These are phyloP conservation scores for Sinentomon sp. DNA, from an alignment of 2,888 invertebrate species.

Conservation along the genomic window DNA sequence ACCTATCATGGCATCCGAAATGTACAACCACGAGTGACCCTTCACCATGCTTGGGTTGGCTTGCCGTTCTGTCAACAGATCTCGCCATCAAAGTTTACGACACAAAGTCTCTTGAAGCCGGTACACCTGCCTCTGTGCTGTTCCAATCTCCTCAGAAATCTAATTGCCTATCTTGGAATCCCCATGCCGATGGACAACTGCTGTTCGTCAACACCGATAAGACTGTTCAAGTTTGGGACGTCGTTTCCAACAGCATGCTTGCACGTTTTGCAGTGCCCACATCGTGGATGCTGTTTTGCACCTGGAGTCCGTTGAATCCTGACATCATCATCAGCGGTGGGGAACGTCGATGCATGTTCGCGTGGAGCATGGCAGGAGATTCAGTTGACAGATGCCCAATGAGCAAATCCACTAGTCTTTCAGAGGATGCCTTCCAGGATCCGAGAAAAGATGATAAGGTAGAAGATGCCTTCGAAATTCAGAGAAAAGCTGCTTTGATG, in stretches of 20 bases:
- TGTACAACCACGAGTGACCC: too few relatives aligned
- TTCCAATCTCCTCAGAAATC: too few relatives aligned
- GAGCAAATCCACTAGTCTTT: too few relatives aligned
- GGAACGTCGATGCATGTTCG: constrained; percentile 30
- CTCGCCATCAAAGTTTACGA: constrained; percentile 26
- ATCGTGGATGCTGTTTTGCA: constrained; percentile 26
- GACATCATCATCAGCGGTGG: constrained; percentile 34
- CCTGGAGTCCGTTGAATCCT: constrained; percentile 34
- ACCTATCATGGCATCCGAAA: too few relatives aligned
- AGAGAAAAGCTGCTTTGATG: too few relatives aligned
- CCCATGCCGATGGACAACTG: constrained; percentile 31
- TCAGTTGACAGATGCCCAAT: too few relatives aligned
- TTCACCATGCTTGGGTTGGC: constrained; percentile 30
- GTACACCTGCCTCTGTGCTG: too few relatives aligned
- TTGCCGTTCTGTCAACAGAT: constrained; percentile 32
- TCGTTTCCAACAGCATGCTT: constrained; percentile 25
- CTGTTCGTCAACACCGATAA: constrained; percentile 37
- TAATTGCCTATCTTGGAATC: constrained; percentile 34
- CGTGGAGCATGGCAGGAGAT: constrained; percentile 36
- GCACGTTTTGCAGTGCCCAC: constrained; percentile 30
- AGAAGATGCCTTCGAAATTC: too few relatives aligned
- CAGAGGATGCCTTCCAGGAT: too few relatives aligned
- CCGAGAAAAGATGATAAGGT: too few relatives aligned
- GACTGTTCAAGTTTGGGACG: constrained; percentile 34
- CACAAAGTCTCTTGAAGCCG: constrained; percentile 4